Percentiles rank a stretch among this genome's conserved stretches.
phyloP scores from a whole-genome alignment of 2,797 vertebrate species.

The Brachyrhaphis roseni region DNA sequence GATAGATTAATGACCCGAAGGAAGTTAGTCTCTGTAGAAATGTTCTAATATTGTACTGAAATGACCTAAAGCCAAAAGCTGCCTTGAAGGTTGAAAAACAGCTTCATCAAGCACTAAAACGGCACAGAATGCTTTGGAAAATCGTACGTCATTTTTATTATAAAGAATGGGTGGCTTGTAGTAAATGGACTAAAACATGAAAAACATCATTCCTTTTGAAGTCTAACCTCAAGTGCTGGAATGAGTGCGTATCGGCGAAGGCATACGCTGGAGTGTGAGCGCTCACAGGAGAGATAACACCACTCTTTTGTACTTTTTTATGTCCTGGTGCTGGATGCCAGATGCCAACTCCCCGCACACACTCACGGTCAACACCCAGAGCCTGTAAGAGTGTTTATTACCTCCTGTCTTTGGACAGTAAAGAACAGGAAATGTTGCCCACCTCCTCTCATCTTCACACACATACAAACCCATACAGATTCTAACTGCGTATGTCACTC shows the following conservation, averaged over 20 bases:
- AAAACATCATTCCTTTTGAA: conserved; percentile 47
- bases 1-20: conserved; percentile 13
- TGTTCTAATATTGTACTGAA: conserved; percentile 10
- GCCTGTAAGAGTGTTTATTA: conserved; percentile 71
- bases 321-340: conserved; percentile 65
- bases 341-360: conserved; percentile 65
- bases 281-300: conserved; percentile 36
- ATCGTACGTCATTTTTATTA: conserved; percentile 18
- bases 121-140: conserved; percentile 34
- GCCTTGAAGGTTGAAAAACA: conserved; percentile 10
- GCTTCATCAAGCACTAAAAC: conserved; percentile 29
- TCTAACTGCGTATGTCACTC: conserved; percentile 28
- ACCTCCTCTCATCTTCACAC: conserved; percentile 57
- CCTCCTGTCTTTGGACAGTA: conserved; percentile 73
- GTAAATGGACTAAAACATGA: conserved; percentile 42
- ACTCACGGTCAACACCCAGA: conserved; percentile 42
- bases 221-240: conserved; percentile 49
- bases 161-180: conserved; percentile 37
- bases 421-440: conserved; percentile 80
- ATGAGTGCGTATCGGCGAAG: conserved; percentile 17
- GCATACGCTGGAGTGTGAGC: conserved; percentile 30
- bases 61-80: conserved; percentile 8
- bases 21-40: conserved; percentile 13
- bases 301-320: conserved; percentile 57
- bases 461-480: conserved; percentile 14